Evolutionary conservation across 92 coral and sea anemone species (phyloP).

Genomic region (Galaxea fascicularis): DNA sequence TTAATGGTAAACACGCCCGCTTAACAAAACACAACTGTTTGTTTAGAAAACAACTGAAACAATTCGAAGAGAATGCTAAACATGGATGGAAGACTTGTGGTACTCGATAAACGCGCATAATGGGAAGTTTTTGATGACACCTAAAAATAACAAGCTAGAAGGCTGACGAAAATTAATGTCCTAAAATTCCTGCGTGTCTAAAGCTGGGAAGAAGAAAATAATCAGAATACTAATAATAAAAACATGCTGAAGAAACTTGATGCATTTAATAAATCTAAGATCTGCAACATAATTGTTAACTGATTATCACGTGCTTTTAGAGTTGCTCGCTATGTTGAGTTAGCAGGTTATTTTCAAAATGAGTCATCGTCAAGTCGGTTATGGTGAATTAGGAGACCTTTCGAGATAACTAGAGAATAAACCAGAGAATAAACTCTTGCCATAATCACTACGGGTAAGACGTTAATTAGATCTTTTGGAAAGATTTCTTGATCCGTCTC

Average conservation of each 20-base stretch:
- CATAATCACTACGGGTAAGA: constrained; percentile 21
- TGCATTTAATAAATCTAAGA: constrained; percentile 9
- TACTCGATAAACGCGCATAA: constrained; percentile 14
- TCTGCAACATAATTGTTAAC: not conserved
- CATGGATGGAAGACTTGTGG: constrained; percentile 10
- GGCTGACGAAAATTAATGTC: not conserved
- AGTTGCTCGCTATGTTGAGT: not conserved
- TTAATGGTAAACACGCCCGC: not conserved
- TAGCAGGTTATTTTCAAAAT: not conserved
- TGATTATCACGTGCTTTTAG: not conserved
- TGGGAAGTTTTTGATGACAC: constrained; percentile 39
- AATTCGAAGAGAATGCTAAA: constrained; percentile 29
- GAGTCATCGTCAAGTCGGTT: not conserved
- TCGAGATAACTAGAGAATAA: constrained; percentile 17
- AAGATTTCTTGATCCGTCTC: not conserved
- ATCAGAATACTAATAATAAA: not conserved
- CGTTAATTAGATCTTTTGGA: constrained; percentile 37
- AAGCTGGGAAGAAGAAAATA: not conserved
- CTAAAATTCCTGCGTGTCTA: constrained; percentile 33
- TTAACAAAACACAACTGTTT: constrained; percentile 21
- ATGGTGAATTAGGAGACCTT: not conserved
- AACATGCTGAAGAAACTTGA: not conserved
- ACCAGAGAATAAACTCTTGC: constrained; percentile 25
- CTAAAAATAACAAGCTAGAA: constrained; percentile 21
- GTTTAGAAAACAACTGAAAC: constrained; percentile 33